phyloP scores from a whole-genome alignment of 2,797 vertebrate species.

The Catamblyrhynchus diadema region DNA sequence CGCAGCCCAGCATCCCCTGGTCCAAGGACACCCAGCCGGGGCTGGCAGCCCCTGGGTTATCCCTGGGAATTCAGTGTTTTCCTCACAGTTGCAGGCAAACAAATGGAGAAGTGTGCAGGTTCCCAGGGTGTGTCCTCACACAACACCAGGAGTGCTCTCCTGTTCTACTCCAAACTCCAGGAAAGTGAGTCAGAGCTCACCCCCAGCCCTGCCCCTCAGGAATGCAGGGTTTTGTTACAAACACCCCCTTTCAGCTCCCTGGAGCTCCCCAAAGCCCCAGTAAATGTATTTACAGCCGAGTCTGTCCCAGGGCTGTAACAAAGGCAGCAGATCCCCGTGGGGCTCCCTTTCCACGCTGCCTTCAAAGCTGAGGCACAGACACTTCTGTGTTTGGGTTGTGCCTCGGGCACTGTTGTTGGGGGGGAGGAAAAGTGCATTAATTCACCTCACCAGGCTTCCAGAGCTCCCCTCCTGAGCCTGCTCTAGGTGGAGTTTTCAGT shows the following conservation, averaged over 20 bases:
- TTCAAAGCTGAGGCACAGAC: not conserved
- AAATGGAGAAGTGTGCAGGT: rapidly evolving
- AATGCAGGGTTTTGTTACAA: not conserved
- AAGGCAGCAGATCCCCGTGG: not conserved
- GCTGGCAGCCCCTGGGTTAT: rapidly evolving
- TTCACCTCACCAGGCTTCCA: not conserved
- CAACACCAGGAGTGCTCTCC: rapidly evolving
- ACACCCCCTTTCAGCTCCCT: not conserved
- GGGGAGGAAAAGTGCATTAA: not conserved
- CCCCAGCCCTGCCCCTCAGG: not conserved
- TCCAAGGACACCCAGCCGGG: not conserved
- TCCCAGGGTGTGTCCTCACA: rapidly evolving
- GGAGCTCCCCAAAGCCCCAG: not conserved
- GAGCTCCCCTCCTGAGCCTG: not conserved
- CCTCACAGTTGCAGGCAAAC: not conserved
- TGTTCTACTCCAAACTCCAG: not conserved
- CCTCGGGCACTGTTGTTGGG: slow-evolving; percentile 2
- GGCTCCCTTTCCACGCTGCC: not conserved
- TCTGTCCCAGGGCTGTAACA: not conserved
- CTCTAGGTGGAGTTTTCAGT: not conserved
- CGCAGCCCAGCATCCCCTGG: no score
- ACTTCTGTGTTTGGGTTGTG: not conserved
- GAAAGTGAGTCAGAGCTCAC: rapidly evolving
- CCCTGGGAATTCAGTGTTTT: rapidly evolving
- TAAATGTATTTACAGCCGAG: not conserved